A percentile compares a stretch with the other conserved stretches of the same genome.
phyloP scores from a whole-genome alignment of 2,113 vertebrate species.

The Notothenia rossii region DNA sequence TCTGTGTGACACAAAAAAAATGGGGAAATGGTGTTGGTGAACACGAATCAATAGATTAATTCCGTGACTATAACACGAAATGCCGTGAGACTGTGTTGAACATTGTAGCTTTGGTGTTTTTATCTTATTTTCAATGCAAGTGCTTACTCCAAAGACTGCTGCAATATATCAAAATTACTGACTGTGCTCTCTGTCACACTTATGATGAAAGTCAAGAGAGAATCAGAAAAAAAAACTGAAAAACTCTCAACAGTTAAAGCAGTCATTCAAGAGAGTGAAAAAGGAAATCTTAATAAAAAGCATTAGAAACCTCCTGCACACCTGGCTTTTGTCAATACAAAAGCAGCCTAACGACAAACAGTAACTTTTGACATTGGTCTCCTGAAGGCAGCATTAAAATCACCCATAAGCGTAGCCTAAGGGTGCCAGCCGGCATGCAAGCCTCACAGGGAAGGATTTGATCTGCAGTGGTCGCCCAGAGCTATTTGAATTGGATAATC shows the following conservation, averaged over 20 bases:
- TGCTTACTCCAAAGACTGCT: no score
- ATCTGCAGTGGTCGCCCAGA: slow-evolving; percentile 39
- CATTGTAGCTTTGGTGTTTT: background rate
- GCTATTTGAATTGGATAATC: slow-evolving; percentile 64
- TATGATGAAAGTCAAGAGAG: slow-evolving; percentile 6
- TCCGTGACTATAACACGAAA: no score
- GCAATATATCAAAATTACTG: background rate
- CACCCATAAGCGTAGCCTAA: slow-evolving; percentile 37
- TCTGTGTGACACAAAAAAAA: no score
- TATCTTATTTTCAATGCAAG: slow-evolving; percentile 15
- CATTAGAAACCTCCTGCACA: background rate
- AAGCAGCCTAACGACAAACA: background rate
- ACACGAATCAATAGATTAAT: no score
- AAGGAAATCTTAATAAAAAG: background rate
- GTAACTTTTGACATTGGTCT: slow-evolving; percentile 9
- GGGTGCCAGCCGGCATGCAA: slow-evolving; percentile 23
- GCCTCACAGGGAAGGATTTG: slow-evolving; percentile 44
- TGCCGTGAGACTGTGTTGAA: no score
- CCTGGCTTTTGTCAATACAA: slow-evolving; percentile 36
- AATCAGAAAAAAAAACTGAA: background rate
- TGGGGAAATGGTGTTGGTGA: no score
- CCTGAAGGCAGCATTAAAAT: slow-evolving; percentile 12
- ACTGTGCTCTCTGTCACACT: slow-evolving; percentile 1
- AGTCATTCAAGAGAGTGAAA: background rate
- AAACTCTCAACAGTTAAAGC: background rate